phyloP scores from a whole-genome alignment of 2,113 vertebrate genomes.

The Narcine bancroftii region DNA sequence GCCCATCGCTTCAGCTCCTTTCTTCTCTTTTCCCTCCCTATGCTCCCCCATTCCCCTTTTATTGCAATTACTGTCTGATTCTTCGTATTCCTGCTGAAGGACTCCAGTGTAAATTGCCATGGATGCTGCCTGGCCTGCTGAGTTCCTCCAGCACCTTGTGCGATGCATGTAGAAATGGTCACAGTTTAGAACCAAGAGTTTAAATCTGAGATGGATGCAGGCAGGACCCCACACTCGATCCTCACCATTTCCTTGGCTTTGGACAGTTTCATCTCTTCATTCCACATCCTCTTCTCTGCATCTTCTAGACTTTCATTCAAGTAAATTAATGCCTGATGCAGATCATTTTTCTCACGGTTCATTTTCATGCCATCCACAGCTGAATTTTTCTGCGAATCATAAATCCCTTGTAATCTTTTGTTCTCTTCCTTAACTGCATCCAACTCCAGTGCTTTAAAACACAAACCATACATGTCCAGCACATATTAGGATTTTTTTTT shows the following conservation, averaged over 20 bases:
- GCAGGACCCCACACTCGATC: background rate
- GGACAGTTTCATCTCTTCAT: conserved; percentile 79
- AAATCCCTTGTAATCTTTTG: conserved; percentile 61
- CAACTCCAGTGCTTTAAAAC: conserved; percentile 61
- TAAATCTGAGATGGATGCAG: no score
- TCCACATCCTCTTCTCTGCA: conserved; percentile 80
- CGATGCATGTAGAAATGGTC: no score
- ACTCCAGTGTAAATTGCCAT: no score
- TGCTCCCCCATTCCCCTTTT: no score
- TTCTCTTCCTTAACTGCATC: conserved; percentile 74
- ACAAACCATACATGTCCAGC: background rate
- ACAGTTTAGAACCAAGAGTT: no score
- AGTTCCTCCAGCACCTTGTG: no score
- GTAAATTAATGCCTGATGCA: conserved; percentile 74
- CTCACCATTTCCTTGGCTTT: conserved; percentile 80
- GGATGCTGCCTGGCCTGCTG: no score
- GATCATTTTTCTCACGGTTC: conserved; percentile 79
- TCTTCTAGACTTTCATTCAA: conserved; percentile 71
- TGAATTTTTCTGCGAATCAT: conserved; percentile 85
- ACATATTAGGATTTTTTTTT: background rate
- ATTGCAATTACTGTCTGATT: no score
- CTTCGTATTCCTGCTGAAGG: no score
- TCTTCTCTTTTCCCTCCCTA: no score
- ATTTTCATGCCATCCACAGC: conserved; percentile 85
- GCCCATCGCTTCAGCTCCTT: no score